phyloP scores from a whole-genome alignment of 2,113 vertebrate genomes.

The Muntiacus reevesi region DNA sequence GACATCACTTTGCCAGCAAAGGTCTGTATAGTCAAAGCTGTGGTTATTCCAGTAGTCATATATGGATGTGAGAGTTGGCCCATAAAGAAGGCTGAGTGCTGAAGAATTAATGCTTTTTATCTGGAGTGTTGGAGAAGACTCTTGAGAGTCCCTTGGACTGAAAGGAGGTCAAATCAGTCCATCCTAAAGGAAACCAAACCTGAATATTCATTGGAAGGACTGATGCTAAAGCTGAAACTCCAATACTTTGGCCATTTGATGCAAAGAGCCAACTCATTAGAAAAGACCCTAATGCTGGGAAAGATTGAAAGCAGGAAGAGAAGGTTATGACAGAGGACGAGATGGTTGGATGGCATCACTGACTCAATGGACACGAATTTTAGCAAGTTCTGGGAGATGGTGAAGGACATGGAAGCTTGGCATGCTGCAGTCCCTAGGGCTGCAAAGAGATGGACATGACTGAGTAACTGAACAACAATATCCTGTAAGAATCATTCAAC shows the following conservation, averaged over 20 bases:
- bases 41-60: neutral
- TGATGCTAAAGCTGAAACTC: neutral
- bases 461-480: neutral
- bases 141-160: neutral
- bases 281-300: neutral
- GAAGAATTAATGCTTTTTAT: neutral
- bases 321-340: neutral
- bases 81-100: neutral
- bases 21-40: neutral
- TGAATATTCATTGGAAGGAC: neutral
- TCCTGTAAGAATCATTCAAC: neutral
- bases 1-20: neutral
- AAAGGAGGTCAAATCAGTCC: neutral
- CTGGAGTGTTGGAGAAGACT: neutral
- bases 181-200: neutral
- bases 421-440: neutral
- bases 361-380: neutral
- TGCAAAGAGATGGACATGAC: neutral
- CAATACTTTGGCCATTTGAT: neutral
- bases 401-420: neutral
- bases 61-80: neutral
- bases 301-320: neutral
- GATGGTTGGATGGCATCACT: neutral
- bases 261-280: neutral
- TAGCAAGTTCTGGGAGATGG: neutral